These are phyloP conservation scores for Cynopterus sphinx DNA, from an alignment of 2,797 vertebrate genomes.

Conservation along the genomic window DNA sequence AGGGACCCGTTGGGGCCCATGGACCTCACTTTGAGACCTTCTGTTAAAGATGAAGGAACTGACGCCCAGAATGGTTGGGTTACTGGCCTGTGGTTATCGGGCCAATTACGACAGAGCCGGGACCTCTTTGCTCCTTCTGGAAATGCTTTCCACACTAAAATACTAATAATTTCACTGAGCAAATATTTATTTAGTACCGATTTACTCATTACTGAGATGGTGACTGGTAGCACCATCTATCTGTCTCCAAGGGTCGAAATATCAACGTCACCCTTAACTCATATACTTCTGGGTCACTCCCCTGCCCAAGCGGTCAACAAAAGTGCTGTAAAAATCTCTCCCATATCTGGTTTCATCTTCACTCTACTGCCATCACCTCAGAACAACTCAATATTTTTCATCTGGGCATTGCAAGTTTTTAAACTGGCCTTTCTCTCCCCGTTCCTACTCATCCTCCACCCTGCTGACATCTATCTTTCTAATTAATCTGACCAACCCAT, in stretches of 20 bases:
- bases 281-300: not conserved
- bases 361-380: not conserved
- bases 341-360: not conserved
- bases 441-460: not conserved
- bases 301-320: not conserved
- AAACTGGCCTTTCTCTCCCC: not conserved
- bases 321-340: not conserved
- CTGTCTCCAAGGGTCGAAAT: not conserved
- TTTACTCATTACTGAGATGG: not conserved
- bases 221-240: not conserved
- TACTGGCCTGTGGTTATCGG: not conserved
- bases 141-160: not conserved
- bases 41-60: conserved; percentile 1
- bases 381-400: not conserved
- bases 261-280: not conserved
- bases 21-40: not conserved
- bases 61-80: not conserved
- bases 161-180: not conserved
- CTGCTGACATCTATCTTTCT: not conserved
- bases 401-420: not conserved
- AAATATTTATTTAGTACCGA: not conserved
- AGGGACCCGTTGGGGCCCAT: not conserved
- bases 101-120: not conserved
- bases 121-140: not conserved
- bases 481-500: not conserved